These are phyloP conservation scores for Hemibagrus guttatus DNA, from an alignment of 2,797 vertebrate species.

Conservation along the genomic window DNA sequence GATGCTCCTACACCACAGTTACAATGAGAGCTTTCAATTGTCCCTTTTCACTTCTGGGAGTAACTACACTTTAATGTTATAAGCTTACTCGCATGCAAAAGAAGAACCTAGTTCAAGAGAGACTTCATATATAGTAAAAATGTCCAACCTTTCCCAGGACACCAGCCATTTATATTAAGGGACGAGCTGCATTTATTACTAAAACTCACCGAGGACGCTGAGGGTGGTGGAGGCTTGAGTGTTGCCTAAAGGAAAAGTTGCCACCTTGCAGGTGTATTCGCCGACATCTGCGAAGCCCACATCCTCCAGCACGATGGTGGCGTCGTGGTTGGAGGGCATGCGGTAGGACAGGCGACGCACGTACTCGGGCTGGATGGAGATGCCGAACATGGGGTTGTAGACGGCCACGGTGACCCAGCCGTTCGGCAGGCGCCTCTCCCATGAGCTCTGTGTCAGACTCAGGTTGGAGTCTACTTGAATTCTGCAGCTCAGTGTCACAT, in stretches of 20 bases:
- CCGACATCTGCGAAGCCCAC: slow-evolving; percentile 92
- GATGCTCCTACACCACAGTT: not conserved
- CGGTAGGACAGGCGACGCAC: slow-evolving; percentile 86
- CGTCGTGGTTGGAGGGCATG: slow-evolving; percentile 87
- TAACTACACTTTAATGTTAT: not conserved
- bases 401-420: slow-evolving; percentile 88
- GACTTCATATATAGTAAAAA: not conserved
- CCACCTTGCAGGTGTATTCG: slow-evolving; percentile 94
- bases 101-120: not conserved
- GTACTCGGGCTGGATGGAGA: slow-evolving; percentile 87
- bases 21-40: not conserved
- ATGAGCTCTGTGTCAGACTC: slow-evolving; percentile 90
- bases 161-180: not conserved
- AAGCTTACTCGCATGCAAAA: not conserved
- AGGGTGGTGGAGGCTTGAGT: slow-evolving; percentile 87
- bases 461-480: slow-evolving; percentile 90
- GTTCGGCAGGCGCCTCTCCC: slow-evolving; percentile 88
- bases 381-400: slow-evolving; percentile 90
- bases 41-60: not conserved
- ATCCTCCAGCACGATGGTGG: slow-evolving; percentile 88
- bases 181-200: not conserved
- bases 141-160: not conserved
- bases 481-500: slow-evolving; percentile 88
- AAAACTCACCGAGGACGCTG: slow-evolving; percentile 86
- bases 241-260: slow-evolving; percentile 95